phyloP scores from a whole-genome alignment of 2,888 invertebrate genomes.

The Pseudolycoriella hygida region DNA sequence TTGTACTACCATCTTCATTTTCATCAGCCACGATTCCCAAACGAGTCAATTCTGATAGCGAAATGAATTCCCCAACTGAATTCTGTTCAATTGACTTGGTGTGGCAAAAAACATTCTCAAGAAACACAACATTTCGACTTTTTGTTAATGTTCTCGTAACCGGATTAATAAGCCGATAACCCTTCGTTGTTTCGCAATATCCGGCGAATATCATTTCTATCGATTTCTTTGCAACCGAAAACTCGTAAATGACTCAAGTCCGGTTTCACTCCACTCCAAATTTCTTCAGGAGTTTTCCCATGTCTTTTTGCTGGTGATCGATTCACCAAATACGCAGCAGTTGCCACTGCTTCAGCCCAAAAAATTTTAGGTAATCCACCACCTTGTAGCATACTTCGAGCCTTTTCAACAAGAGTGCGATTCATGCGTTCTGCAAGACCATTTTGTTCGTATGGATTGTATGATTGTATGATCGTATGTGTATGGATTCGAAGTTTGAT shows the following conservation, averaged over 20 bases:
- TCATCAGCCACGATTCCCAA: too few relatives aligned
- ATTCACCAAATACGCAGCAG: too few relatives aligned
- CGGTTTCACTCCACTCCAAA: slow-evolving; percentile 18
- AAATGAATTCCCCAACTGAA: too few relatives aligned
- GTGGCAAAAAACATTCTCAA: too few relatives aligned
- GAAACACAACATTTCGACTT: slow-evolving; percentile 6
- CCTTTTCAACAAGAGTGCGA: slow-evolving; percentile 14
- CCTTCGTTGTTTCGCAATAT: slow-evolving; percentile 17
- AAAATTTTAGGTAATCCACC: too few relatives aligned
- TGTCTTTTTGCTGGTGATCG: too few relatives aligned
- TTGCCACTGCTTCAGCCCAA: too few relatives aligned
- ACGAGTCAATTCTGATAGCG: too few relatives aligned
- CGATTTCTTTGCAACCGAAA: slow-evolving; percentile 22
- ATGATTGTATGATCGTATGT: too few relatives aligned
- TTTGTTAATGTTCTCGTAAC: slow-evolving; percentile 7
- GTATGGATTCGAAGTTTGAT: slow-evolving; percentile 16
- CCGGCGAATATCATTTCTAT: slow-evolving; percentile 18
- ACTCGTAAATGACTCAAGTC: slow-evolving; percentile 17
- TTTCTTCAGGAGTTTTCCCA: slow-evolving; percentile 18
- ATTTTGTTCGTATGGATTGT: slow-evolving; percentile 19
- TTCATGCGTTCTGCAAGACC: too few relatives aligned
- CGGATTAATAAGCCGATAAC: slow-evolving; percentile 12
- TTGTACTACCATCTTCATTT: too few relatives aligned
- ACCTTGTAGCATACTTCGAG: slow-evolving; percentile 15
- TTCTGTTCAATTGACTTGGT: too few relatives aligned